phyloP scores from a whole-genome alignment of 2,888 invertebrate genomes.

The Suillia variegata region DNA sequence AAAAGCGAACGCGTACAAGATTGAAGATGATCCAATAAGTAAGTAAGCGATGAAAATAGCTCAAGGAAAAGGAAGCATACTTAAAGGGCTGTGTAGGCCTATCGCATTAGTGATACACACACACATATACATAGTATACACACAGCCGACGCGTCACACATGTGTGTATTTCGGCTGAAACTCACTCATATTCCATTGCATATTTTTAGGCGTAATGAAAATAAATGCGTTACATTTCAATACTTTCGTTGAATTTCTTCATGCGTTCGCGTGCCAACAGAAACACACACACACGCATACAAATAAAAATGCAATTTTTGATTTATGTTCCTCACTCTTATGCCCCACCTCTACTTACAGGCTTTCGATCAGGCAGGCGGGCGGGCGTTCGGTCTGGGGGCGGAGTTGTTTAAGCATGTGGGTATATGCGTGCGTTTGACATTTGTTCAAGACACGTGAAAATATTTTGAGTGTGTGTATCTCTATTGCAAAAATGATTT shows the following conservation, averaged over 20 bases:
- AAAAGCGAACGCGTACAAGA: slow-evolving; percentile 14
- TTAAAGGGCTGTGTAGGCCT: slow-evolving; percentile 43
- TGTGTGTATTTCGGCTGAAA: neutral
- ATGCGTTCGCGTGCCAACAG: too few species aligned
- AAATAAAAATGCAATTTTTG: slow-evolving; percentile 39
- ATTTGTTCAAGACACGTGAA: slow-evolving; percentile 56
- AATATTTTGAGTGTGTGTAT: slow-evolving; percentile 50
- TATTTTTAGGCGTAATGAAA: slow-evolving; percentile 46
- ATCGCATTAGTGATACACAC: slow-evolving; percentile 43
- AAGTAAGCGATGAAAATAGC: too few species aligned
- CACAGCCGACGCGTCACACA: neutral
- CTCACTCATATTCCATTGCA: slow-evolving; percentile 43
- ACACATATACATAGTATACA: slow-evolving; percentile 23
- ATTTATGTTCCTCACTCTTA: slow-evolving; percentile 36
- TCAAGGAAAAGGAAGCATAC: slow-evolving; percentile 33
- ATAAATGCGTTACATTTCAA: slow-evolving; percentile 55
- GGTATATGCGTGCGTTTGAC: slow-evolving; percentile 40
- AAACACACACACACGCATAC: slow-evolving; percentile 4
- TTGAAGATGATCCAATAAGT: slow-evolving; percentile 53
- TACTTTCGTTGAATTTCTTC: too few species aligned
- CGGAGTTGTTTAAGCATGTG: slow-evolving; percentile 18
- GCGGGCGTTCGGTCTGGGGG: too few species aligned
- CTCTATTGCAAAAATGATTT: neutral
- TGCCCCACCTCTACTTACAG: slow-evolving; percentile 1
- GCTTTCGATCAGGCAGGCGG: slow-evolving; percentile 4